A percentile compares a stretch with the other conserved stretches of the same genome.
Evolutionary conservation across 2,113 vertebrate species (phyloP).

Genomic region (Gallinago undulata): DNA sequence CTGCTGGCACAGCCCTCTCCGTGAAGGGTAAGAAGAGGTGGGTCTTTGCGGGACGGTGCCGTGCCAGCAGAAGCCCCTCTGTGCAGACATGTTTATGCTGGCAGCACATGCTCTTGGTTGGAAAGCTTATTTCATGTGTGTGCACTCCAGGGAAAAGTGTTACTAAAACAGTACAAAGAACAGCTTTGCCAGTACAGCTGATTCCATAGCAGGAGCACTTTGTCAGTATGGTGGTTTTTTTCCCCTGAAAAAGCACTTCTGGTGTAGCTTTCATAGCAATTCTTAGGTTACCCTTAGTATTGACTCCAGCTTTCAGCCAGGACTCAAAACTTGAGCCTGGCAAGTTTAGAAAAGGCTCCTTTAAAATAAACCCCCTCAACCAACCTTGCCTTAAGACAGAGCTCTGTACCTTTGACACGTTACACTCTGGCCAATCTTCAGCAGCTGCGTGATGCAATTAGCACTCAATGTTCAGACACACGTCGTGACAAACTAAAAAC

Average conservation of each 20-base stretch:
- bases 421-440: neutral
- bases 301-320: neutral
- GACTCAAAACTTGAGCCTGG: neutral
- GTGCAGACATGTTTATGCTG: neutral
- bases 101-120: neutral
- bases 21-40: neutral
- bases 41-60: neutral
- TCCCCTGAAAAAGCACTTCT: neutral
- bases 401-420: accelerated
- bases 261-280: neutral
- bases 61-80: constrained; percentile 21
- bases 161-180: neutral
- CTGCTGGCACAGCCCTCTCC: neutral
- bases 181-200: constrained; percentile 32
- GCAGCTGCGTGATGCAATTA: neutral
- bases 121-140: neutral
- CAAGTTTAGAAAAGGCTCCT: neutral
- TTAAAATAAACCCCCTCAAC: neutral
- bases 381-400: neutral
- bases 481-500: neutral
- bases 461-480: neutral
- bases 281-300: neutral
- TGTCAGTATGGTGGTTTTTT: neutral
- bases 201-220: neutral
- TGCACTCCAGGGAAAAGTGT: neutral